phyloP scores from a whole-genome alignment of 2,113 vertebrate species.

The Rhineura floridana region DNA sequence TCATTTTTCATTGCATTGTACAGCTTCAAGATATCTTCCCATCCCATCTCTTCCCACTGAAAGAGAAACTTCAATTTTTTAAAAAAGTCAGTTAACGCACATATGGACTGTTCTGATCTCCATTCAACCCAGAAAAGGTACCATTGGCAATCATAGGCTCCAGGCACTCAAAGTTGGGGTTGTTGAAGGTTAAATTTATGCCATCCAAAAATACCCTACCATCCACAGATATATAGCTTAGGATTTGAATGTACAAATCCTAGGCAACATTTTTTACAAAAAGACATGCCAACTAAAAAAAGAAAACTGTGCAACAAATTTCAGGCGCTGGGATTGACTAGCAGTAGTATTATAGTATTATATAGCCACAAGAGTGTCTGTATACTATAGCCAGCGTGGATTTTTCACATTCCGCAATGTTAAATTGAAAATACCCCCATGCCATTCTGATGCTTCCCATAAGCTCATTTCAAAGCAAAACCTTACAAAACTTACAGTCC shows the following conservation, averaged over 20 bases:
- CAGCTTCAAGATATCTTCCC: background rate
- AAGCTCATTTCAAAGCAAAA: no score
- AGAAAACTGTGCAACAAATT: conserved; percentile 1
- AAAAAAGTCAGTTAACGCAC: background rate
- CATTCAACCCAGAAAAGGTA: background rate
- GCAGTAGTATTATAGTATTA: background rate
- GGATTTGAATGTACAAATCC: conserved; percentile 18
- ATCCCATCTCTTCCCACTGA: no score
- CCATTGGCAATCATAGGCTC: background rate
- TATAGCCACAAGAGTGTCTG: no score
- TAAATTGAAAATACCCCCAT: no score
- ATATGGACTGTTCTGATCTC: background rate
- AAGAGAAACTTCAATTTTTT: background rate
- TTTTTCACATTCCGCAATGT: no score
- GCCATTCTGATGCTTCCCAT: no score
- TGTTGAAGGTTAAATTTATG: background rate
- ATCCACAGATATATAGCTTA: conserved; percentile 1
- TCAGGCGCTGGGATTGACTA: background rate
- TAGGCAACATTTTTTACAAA: background rate
- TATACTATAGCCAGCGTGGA: no score
- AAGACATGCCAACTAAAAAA: conserved; percentile 2
- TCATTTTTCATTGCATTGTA: background rate
- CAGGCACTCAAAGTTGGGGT: background rate
- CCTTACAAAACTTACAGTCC: no score
- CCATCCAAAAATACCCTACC: background rate